phyloP scores from a whole-genome alignment of 2,888 invertebrate species.

The Mactromeris polynyma region DNA sequence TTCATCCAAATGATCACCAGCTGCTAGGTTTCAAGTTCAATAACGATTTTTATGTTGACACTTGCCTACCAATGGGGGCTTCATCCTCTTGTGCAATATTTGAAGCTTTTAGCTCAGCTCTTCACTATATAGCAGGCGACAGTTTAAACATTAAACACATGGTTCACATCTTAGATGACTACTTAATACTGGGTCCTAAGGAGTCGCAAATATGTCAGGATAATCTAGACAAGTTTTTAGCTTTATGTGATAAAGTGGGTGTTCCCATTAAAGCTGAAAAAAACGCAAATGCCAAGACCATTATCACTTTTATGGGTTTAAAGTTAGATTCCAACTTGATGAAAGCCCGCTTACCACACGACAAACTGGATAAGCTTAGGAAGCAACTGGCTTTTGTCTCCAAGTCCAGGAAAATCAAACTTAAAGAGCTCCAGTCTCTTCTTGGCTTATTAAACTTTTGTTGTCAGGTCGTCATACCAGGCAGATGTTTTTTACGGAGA shows the following conservation, averaged over 20 bases:
- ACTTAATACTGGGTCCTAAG: constrained; percentile 18
- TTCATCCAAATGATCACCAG: constrained; percentile 55
- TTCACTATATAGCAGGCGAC: constrained; percentile 19
- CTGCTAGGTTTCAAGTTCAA: constrained; percentile 54
- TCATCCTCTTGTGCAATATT: constrained; percentile 67
- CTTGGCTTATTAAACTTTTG: constrained; percentile 37
- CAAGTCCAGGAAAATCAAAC: not conserved
- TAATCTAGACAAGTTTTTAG: constrained; percentile 22
- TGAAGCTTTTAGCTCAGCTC: constrained; percentile 52
- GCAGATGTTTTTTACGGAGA: constrained; percentile 47
- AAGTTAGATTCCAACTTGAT: constrained; percentile 37
- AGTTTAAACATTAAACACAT: not conserved
- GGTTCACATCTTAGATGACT: constrained; percentile 43
- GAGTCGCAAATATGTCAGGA: constrained; percentile 2
- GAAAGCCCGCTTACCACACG: constrained; percentile 44
- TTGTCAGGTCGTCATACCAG: constrained; percentile 35
- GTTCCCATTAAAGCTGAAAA: constrained; percentile 56
- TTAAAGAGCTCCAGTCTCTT: constrained; percentile 15
- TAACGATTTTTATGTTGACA: constrained; percentile 54
- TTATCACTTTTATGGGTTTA: constrained; percentile 52
- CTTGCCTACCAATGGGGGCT: constrained; percentile 59
- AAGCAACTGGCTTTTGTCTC: not conserved
- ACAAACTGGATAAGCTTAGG: constrained; percentile 31
- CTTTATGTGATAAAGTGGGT: constrained; percentile 25
- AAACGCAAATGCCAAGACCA: constrained; percentile 12